phyloP scores from a whole-genome alignment of 2,797 vertebrate genomes.

The Enteromius anoplus region DNA sequence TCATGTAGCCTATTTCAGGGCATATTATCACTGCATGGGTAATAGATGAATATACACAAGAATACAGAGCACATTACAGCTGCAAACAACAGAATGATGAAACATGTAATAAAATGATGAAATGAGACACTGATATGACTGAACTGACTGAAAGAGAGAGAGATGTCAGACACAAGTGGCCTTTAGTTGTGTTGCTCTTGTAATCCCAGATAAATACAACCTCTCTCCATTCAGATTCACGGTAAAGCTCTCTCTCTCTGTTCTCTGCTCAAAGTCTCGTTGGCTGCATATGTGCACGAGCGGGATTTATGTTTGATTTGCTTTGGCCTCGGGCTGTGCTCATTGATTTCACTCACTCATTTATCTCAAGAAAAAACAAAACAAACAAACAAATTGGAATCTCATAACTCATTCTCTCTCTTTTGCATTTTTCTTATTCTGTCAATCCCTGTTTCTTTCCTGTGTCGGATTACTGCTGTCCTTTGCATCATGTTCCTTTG shows the following conservation, averaged over 20 bases:
- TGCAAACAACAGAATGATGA: constrained; percentile 19
- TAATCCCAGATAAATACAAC: constrained; percentile 21
- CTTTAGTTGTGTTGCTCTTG: neutral
- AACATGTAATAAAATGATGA: constrained; percentile 22
- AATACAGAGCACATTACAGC: neutral
- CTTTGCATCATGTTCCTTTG: constrained; percentile 16
- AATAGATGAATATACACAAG: neutral
- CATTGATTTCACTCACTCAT: constrained; percentile 47
- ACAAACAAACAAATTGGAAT: neutral
- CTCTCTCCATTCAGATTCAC: neutral
- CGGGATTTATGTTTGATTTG: constrained; percentile 46
- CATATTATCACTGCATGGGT: neutral
- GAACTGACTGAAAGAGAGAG: neutral
- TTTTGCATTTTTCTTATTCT: neutral
- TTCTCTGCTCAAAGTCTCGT: constrained; percentile 16
- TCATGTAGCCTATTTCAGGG: neutral
- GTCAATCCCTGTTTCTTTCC: constrained; percentile 16
- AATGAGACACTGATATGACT: constrained; percentile 22
- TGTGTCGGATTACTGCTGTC: constrained; percentile 7
- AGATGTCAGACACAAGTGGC: constrained; percentile 7
- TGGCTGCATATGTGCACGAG: constrained; percentile 9
- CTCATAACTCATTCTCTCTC: neutral
- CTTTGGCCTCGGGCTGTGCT: constrained; percentile 20
- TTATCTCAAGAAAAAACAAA: constrained; percentile 33
- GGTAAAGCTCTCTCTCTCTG: neutral